Base-by-base conservation (phyloP, 2,888 invertebrate species). In the Pterostichus madidus region DNA sequence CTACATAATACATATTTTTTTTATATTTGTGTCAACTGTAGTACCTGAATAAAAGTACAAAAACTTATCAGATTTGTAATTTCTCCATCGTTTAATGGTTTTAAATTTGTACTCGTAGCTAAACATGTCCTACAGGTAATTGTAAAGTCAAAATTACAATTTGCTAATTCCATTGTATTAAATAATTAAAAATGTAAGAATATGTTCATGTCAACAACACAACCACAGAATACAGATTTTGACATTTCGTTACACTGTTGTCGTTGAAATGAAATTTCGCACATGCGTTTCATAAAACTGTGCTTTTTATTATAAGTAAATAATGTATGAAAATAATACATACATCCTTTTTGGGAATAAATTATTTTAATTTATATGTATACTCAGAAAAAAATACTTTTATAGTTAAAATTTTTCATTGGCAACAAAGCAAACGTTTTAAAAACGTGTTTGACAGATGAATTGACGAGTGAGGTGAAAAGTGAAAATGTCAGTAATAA, bases 401-500 rank as follows among this genome's bases (percentile, higher is more conserved):
- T 10, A 3, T 15, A 13, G 2, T 49, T 8, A 39, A 39, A 8
- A 39, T 7, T 39, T 39, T 3, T 39, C 6, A 39, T 31, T 31
- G 78, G 17, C 59, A 78, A 59, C 78, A 44, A 32, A 10, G 56
- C 35, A 59, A 24, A 77, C 75, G 52, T 52, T 77, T 77, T 56
- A 35, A 7, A 17, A 75, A 31, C 52, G 75, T 52, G 46, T 44
- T 46, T 78, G 59, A 78, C 78, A 78, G 76, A 11, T n/a, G 32
- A 56, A 2, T 35, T 64, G 39, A 24, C 24, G 24, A 24, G 24
- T 24, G 24, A 24, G 24, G 1, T 39, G 39, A 3, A 5, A 17
- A 17, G 13, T 75, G 35, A 88, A 86, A 86, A 92, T 91, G 92
- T 87, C 91, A 85, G 86, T 89, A 80, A 90, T 95, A 83, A 92